phyloP scores from a whole-genome alignment of 2,797 vertebrate genomes.

The Champsocephalus gunnari region DNA sequence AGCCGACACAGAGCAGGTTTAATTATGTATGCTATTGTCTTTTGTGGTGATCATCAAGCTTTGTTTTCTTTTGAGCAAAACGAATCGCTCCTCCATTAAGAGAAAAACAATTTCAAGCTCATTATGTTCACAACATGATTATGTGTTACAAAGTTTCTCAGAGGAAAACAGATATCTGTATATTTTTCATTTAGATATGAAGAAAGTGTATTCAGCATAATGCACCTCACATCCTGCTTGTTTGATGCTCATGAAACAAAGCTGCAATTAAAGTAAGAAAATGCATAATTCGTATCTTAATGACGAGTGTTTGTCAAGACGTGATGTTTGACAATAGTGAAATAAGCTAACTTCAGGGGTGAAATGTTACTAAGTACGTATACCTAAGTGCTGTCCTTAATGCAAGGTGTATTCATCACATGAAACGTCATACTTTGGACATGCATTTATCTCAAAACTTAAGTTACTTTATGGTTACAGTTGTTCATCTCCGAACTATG shows the following conservation, averaged over 20 bases:
- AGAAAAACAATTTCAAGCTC: conserved; percentile 38
- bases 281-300: not conserved
- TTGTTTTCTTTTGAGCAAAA: conserved; percentile 32
- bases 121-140: conserved; percentile 26
- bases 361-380: no score
- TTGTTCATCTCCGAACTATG: no score
- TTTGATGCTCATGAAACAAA: not conserved
- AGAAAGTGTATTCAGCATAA: not conserved
- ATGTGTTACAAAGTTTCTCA: conserved; percentile 13
- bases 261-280: not conserved
- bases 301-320: not conserved
- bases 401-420: no score
- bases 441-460: no score
- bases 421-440: not conserved
- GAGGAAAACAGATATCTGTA: not conserved
- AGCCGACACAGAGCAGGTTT: not conserved
- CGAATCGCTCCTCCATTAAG: conserved; percentile 31
- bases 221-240: not conserved
- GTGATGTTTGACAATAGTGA: not conserved
- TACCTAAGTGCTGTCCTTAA: no score
- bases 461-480: no score
- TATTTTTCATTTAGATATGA: not conserved
- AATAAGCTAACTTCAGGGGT: no score
- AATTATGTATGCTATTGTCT: conserved; percentile 24
- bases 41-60: conserved; percentile 14